phyloP scores from a whole-genome alignment of 2,797 vertebrate species.

The Sebastiscus albofasciatus region DNA sequence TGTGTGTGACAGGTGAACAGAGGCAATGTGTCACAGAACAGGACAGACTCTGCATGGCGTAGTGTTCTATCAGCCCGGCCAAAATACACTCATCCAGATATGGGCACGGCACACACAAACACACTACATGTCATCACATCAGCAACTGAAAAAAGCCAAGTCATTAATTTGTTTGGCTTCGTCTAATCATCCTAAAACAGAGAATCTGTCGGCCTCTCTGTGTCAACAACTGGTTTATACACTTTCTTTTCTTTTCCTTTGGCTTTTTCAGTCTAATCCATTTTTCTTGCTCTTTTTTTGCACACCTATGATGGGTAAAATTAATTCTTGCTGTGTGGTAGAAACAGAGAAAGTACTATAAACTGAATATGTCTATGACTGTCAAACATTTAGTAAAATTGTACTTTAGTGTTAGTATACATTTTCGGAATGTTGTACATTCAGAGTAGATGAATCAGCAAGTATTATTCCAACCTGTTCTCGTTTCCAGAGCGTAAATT shows the following conservation, averaged over 20 bases:
- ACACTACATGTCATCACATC: background rate
- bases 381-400: background rate
- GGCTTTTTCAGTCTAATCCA: background rate
- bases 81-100: constrained; percentile 32
- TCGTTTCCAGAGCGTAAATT: too few species aligned
- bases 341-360: background rate
- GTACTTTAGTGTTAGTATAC: background rate
- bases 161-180: background rate
- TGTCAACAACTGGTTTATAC: background rate
- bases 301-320: background rate
- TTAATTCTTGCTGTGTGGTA: background rate
- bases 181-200: background rate
- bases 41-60: constrained; percentile 38
- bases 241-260: background rate
- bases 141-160: background rate
- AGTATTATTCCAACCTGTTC: background rate
- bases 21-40: constrained; percentile 58
- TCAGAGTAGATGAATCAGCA: background rate
- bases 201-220: background rate
- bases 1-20: constrained; percentile 47
- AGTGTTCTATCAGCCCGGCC: constrained; percentile 39
- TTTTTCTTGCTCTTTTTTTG: background rate
- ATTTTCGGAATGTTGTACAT: background rate
- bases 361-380: background rate
- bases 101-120: background rate